Percentiles rank a stretch among this genome's conserved stretches.
These are phyloP conservation scores for Triplophysa yarkandensis DNA, from an alignment of 2,797 vertebrate genomes.

Conservation along the genomic window DNA sequence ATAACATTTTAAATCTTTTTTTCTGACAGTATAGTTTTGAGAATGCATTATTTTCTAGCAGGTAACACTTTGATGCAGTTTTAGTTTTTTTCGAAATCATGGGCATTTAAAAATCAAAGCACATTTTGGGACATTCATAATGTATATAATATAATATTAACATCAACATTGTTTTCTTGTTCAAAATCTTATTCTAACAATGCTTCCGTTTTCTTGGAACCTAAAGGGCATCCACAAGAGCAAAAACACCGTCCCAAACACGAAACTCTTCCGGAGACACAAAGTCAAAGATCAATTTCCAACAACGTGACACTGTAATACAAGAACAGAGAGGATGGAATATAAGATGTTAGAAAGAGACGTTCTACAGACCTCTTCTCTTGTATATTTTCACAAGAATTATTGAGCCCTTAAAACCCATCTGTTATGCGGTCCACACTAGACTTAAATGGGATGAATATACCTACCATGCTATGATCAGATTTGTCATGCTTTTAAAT, in stretches of 20 bases:
- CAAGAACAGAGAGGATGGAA: conserved; percentile 1
- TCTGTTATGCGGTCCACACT: background rate
- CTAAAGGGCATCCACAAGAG: conserved; percentile 3
- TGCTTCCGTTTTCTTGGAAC: conserved; percentile 32
- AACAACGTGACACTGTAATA: conserved; percentile 13
- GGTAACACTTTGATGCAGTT: too few species aligned
- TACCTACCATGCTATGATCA: background rate
- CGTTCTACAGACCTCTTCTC: background rate
- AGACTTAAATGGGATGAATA: background rate
- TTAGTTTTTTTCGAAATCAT: too few species aligned
- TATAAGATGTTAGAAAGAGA: background rate
- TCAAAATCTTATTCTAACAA: background rate
- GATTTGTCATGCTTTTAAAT: background rate
- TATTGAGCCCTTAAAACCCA: background rate
- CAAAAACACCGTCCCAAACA: background rate
- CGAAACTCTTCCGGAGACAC: background rate
- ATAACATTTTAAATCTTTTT: too few species aligned
- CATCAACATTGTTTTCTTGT: background rate
- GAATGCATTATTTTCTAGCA: too few species aligned
- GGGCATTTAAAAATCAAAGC: too few species aligned
- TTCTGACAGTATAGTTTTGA: too few species aligned
- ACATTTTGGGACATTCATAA: too few species aligned
- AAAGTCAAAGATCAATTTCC: conserved; percentile 52
- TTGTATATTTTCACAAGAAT: background rate
- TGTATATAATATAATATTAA: background rate